These are phyloP conservation scores for Mustela nigripes DNA, from an alignment of 2,113 vertebrate species.

Conservation along the genomic window DNA sequence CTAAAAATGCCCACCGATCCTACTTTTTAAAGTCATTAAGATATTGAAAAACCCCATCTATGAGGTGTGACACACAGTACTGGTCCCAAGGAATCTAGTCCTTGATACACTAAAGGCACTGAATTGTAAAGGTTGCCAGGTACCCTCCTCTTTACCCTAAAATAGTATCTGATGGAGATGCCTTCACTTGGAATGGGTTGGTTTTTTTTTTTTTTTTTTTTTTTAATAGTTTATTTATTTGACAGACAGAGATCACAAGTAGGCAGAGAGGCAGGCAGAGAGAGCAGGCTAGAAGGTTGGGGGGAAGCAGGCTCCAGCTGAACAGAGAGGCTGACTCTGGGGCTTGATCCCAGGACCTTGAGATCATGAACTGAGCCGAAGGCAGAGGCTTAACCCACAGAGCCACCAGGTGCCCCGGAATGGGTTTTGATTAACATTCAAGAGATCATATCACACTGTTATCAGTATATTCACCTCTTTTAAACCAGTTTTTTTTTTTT, in stretches of 20 bases:
- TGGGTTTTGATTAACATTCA: neutral
- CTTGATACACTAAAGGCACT: neutral
- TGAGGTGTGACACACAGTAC: neutral
- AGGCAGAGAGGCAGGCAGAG: too few species aligned
- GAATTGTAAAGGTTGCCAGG: neutral
- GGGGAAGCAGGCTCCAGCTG: too few species aligned
- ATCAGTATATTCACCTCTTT: conserved; percentile 32
- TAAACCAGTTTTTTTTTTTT: neutral
- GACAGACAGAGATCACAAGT: too few species aligned
- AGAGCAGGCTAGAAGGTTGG: too few species aligned
- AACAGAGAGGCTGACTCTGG: too few species aligned
- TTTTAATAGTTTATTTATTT: too few species aligned
- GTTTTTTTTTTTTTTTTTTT: too few species aligned
- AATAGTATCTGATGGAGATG: neutral
- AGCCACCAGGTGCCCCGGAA: too few species aligned
- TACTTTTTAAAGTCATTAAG: conserved; percentile 27
- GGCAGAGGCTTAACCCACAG: too few species aligned
- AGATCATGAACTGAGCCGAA: too few species aligned
- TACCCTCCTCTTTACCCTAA: neutral
- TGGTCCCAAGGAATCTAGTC: neutral
- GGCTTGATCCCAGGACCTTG: too few species aligned
- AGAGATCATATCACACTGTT: neutral
- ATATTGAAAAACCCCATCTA: neutral
- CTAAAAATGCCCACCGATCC: neutral
- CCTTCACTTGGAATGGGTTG: neutral